phyloP scores from a whole-genome alignment of 2,888 invertebrate species.

The Seira sanloemensis region DNA sequence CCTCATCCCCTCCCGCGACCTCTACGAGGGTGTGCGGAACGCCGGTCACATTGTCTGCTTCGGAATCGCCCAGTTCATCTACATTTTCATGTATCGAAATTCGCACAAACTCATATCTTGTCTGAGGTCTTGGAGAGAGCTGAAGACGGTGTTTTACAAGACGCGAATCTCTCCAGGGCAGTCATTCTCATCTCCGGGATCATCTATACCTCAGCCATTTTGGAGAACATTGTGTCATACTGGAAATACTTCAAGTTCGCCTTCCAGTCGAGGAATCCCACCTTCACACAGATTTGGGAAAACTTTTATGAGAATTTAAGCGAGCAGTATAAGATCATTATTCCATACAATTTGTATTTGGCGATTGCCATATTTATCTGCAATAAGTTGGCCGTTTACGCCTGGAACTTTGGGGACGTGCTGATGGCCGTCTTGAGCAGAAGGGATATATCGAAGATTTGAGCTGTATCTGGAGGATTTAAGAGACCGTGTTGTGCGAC shows the following conservation, averaged over 20 bases:
- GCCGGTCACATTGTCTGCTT: background rate
- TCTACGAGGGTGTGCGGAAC: too few species aligned
- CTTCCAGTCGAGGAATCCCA: too few species aligned
- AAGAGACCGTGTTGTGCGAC: background rate
- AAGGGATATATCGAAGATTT: background rate
- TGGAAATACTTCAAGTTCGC: constrained; percentile 38
- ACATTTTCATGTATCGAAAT: constrained; percentile 58
- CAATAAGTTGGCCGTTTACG: constrained; percentile 42
- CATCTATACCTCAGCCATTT: constrained; percentile 66
- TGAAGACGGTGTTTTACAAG: constrained; percentile 50
- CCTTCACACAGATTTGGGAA: too few species aligned
- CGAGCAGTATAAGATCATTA: too few species aligned
- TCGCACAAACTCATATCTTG: constrained; percentile 38
- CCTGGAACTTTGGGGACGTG: constrained; percentile 48
- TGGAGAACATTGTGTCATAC: constrained; percentile 67
- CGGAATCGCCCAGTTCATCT: constrained; percentile 35
- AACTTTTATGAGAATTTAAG: too few species aligned
- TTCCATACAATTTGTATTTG: constrained; percentile 28
- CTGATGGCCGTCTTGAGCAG: background rate
- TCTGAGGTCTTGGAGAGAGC: constrained; percentile 62
- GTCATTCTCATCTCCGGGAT: constrained; percentile 59
- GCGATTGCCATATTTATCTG: constrained; percentile 25
- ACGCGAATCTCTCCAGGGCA: constrained; percentile 54
- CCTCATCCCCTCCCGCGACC: too few species aligned
- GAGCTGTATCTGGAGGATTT: background rate